Conservation (phyloP, 1,140 invertebrate genomes). For the Chelonus insularis region DNA sequence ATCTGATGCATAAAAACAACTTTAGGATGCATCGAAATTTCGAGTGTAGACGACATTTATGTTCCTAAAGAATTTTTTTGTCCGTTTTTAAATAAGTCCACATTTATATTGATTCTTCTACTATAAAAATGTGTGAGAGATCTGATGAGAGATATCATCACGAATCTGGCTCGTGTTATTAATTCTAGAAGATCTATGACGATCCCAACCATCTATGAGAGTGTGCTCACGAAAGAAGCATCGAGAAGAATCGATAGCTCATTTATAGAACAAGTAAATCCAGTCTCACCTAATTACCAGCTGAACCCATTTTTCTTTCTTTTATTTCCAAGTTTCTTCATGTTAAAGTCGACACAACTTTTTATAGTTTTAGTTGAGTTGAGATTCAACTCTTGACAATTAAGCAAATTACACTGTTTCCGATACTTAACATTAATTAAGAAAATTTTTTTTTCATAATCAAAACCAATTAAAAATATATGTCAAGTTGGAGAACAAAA, state of each 20-base stretch:
- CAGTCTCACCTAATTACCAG: conserved; percentile 4
- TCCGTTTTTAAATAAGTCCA: conserved; percentile 18
- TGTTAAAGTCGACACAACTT: background rate
- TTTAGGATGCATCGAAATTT: background rate
- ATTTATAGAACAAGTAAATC: background rate
- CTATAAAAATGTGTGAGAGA: too few species aligned
- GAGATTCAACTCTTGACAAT: too few species aligned
- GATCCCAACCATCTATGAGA: background rate
- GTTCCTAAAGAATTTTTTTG: conserved; percentile 14
- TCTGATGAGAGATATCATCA: background rate
- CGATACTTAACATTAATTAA: too few species aligned
- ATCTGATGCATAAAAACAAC: background rate
- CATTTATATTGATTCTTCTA: too few species aligned
- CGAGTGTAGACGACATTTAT: conserved; percentile 42
- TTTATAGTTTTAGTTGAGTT: too few species aligned
- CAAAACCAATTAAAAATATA: too few species aligned
- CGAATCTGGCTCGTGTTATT: background rate
- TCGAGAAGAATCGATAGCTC: background rate
- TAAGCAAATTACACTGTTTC: too few species aligned
- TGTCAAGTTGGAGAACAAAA: too few species aligned
- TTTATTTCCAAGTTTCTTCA: background rate
- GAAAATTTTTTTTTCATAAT: too few species aligned
- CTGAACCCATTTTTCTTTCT: conserved; percentile 1
- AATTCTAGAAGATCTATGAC: background rate
- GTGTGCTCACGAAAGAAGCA: conserved; percentile 8